Conservation (phyloP, 2,797 vertebrate genomes). For the Heterohyrax brucei region DNA sequence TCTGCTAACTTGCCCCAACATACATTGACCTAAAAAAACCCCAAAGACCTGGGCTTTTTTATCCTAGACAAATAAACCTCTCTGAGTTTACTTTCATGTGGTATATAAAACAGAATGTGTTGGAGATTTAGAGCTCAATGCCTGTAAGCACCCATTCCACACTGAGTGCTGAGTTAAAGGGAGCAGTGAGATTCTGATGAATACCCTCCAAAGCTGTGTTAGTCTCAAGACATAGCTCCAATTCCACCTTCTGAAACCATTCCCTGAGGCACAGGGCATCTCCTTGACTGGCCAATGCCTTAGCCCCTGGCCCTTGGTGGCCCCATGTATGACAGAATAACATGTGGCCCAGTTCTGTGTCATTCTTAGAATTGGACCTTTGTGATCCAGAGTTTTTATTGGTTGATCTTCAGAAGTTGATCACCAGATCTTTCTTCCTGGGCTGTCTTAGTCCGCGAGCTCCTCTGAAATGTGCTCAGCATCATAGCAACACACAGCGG, state of each 20-base stretch:
- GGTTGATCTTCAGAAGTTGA: not conserved
- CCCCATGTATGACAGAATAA: not conserved
- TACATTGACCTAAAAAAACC: not conserved
- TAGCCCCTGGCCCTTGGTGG: not conserved
- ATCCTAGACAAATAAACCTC: not conserved
- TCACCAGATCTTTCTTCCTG: not conserved
- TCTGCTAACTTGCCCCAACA: not conserved
- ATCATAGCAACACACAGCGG: not conserved
- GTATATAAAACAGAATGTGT: not conserved
- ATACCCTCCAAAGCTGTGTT: not conserved
- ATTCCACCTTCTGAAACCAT: not conserved
- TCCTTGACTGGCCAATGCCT: not conserved
- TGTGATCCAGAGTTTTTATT: not conserved
- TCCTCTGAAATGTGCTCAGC: not conserved
- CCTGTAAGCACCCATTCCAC: not conserved
- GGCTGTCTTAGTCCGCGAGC: not conserved
- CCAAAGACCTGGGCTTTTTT: not conserved
- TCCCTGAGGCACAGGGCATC: not conserved
- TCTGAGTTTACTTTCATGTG: not conserved
- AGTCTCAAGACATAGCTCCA: not conserved
- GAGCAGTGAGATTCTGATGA: not conserved
- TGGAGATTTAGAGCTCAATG: not conserved
- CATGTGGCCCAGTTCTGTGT: not conserved
- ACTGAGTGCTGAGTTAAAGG: conserved; percentile 13
- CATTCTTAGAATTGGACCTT: not conserved